These are phyloP conservation scores for Orchesellides sinensis DNA, from an alignment of 2,888 invertebrate genomes.

Conservation along the genomic window DNA sequence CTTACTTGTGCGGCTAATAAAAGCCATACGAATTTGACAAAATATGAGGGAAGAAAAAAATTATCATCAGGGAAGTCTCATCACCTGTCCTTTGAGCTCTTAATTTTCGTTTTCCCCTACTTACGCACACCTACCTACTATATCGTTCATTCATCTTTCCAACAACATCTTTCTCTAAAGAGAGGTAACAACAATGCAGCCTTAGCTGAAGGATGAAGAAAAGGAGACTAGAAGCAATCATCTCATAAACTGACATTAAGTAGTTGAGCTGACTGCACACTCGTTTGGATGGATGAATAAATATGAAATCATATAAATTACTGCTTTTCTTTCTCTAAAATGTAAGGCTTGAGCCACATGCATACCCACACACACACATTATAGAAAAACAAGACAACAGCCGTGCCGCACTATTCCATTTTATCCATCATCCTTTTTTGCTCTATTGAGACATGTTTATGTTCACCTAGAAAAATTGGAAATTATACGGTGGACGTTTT, in stretches of 20 bases:
- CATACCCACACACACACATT: not conserved
- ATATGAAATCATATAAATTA: slow-evolving; percentile 4
- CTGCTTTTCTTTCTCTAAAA: not conserved
- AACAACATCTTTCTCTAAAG: not conserved
- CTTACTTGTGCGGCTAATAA: slow-evolving; percentile 14
- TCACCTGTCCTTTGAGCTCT: slow-evolving; percentile 54
- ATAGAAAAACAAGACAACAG: not conserved
- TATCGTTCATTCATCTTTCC: slow-evolving; percentile 16
- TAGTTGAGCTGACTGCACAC: not conserved
- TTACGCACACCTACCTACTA: slow-evolving; percentile 17
- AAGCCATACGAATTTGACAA: not conserved
- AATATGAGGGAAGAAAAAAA: not conserved
- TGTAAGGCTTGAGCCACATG: slow-evolving; percentile 1
- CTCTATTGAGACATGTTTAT: slow-evolving; percentile 4
- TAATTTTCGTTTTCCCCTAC: slow-evolving; percentile 32
- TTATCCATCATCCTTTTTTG: not conserved
- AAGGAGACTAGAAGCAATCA: slow-evolving; percentile 26
- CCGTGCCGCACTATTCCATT: not conserved
- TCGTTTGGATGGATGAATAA: not conserved
- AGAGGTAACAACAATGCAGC: not conserved
- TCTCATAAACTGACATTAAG: slow-evolving; percentile 39
- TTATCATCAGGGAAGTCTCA: slow-evolving; percentile 28
- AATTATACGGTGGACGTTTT: slow-evolving; percentile 48
- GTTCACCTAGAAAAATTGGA: slow-evolving; percentile 38
- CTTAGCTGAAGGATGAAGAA: not conserved